Conservation (phyloP, 2,797 vertebrate genomes). For the Numenius phaeopus region DNA sequence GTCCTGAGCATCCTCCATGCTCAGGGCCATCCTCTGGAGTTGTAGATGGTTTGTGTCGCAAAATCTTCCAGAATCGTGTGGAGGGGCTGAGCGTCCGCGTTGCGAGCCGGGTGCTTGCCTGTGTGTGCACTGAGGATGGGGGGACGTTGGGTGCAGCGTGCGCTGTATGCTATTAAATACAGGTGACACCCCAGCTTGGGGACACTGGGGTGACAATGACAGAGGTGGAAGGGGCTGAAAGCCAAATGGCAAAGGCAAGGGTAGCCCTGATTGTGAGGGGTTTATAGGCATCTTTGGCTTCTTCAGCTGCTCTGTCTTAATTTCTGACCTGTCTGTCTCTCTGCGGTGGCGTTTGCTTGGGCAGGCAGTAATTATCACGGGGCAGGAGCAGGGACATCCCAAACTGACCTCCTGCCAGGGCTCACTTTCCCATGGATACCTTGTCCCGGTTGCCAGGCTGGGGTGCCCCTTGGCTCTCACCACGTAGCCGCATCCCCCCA, state of each 20-base stretch:
- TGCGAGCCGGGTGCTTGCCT: background rate
- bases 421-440: fast-evolving
- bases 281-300: background rate
- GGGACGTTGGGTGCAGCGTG: fast-evolving
- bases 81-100: fast-evolving
- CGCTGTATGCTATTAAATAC: fast-evolving
- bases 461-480: background rate
- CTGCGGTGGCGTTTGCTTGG: background rate
- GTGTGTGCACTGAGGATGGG: fast-evolving
- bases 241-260: background rate
- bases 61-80: background rate
- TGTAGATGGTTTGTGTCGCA: background rate
- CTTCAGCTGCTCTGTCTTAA: background rate
- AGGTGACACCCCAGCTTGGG: background rate
- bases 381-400: background rate
- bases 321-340: background rate
- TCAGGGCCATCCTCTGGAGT: background rate
- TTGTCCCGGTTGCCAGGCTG: background rate
- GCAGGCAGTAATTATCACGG: background rate
- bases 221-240: background rate
- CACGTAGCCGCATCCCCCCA: fast-evolving
- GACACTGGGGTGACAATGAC: background rate
- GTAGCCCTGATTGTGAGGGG: background rate
- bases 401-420: background rate
- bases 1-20: background rate